These are phyloP conservation scores for Philypnodon macrostomus DNA, from an alignment of 2,797 vertebrate species.

Conservation along the genomic window DNA sequence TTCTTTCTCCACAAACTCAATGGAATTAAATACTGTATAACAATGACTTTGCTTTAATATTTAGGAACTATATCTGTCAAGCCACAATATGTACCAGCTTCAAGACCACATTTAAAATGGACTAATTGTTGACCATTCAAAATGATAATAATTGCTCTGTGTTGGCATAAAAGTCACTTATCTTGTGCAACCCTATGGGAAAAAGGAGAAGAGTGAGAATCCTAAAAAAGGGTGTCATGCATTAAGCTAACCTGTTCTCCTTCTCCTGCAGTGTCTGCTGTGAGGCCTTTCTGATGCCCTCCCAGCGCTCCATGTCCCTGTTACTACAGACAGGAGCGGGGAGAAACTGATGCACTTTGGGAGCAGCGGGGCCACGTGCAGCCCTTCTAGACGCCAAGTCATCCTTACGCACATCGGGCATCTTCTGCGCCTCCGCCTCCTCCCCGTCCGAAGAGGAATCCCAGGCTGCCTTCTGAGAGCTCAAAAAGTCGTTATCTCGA, in stretches of 20 bases:
- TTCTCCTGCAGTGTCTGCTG: slow-evolving; percentile 75
- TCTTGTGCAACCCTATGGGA: too few species aligned
- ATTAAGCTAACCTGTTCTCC: slow-evolving; percentile 67
- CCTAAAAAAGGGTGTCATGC: not conserved
- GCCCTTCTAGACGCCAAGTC: slow-evolving; percentile 85
- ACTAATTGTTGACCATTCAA: too few species aligned
- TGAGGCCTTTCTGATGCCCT: slow-evolving; percentile 74
- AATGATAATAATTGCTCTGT: too few species aligned
- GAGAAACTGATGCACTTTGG: slow-evolving; percentile 71
- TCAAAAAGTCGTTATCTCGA: slow-evolving; percentile 83
- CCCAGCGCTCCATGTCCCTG: slow-evolving; percentile 77
- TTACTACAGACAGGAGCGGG: slow-evolving; percentile 65
- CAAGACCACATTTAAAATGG: too few species aligned
- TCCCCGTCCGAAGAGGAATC: slow-evolving; percentile 75
- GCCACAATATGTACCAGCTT: too few species aligned
- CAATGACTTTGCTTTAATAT: too few species aligned
- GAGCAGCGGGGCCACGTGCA: slow-evolving; percentile 38
- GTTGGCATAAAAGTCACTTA: too few species aligned
- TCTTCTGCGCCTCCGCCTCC: slow-evolving; percentile 67
- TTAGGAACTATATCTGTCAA: too few species aligned
- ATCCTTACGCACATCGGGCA: slow-evolving; percentile 89
- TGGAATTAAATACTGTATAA: too few species aligned
- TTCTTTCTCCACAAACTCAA: too few species aligned
- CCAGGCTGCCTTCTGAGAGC: slow-evolving; percentile 72
- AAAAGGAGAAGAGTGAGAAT: too few species aligned